A percentile compares a stretch with the other conserved stretches of the same genome.
phyloP scores from a whole-genome alignment of 2,797 vertebrate genomes.

The Menidia menidia region DNA sequence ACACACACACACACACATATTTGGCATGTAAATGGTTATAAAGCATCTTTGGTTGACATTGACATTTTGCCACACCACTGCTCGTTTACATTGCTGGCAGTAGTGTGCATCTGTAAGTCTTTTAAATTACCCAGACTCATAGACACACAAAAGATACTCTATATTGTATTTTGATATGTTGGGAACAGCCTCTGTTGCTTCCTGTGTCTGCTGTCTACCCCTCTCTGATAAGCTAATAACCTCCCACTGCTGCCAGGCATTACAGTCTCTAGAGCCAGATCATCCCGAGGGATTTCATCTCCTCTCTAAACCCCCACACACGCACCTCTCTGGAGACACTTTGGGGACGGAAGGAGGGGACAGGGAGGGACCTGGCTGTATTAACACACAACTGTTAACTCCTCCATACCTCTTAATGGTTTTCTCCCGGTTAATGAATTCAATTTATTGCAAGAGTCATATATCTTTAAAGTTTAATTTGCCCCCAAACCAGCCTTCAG shows the following conservation, averaged over 20 bases:
- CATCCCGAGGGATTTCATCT: constrained; percentile 63
- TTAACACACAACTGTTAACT: constrained; percentile 2
- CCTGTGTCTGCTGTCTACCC: constrained; percentile 19
- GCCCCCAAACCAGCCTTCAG: constrained; percentile 20
- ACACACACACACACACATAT: neutral
- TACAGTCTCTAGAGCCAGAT: constrained; percentile 58
- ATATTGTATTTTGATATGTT: constrained; percentile 46
- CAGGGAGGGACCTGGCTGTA: constrained; percentile 7
- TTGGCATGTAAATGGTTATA: constrained; percentile 23
- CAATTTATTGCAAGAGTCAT: constrained; percentile 19
- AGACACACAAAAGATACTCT: constrained; percentile 24
- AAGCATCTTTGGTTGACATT: constrained; percentile 36
- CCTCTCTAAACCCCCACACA: constrained; percentile 52
- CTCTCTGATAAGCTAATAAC: constrained; percentile 74
- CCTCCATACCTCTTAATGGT: constrained; percentile 1
- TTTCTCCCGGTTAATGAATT: constrained; percentile 17
- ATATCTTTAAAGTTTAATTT: constrained; percentile 32
- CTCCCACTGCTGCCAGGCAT: constrained; percentile 56
- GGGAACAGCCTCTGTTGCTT: constrained; percentile 11
- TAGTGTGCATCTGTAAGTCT: constrained; percentile 6
- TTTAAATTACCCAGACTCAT: constrained; percentile 44
- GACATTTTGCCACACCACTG: constrained; percentile 24
- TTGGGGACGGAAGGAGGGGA: neutral
- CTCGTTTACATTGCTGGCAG: constrained; percentile 38
- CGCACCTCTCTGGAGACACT: constrained; percentile 62